phyloP scores from a whole-genome alignment of 1,140 invertebrate species.

The Hylaeus volcanicus region DNA sequence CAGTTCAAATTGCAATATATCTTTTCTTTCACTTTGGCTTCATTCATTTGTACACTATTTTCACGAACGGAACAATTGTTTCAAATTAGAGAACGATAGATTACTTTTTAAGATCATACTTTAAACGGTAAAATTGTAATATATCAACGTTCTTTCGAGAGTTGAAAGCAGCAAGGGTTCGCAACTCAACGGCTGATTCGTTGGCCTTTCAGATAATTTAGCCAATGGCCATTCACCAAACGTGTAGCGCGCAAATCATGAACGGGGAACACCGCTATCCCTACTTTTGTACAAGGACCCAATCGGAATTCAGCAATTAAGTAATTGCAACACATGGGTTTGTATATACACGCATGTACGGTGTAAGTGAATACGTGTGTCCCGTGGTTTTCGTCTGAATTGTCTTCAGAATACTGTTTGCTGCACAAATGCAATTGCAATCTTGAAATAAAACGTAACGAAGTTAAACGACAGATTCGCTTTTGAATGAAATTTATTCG shows the following conservation, averaged over 20 bases:
- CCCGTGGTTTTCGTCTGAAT: background rate
- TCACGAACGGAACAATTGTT: background rate
- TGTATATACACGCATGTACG: background rate
- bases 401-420: background rate
- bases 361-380: background rate
- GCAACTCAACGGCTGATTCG: conserved; percentile 55
- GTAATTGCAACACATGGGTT: conserved; percentile 44
- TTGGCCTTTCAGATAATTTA: conserved; percentile 36
- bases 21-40: background rate
- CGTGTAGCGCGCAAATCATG: conserved; percentile 48
- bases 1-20: background rate
- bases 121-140: conserved; percentile 26
- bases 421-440: background rate
- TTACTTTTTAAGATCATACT: background rate
- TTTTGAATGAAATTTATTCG: background rate
- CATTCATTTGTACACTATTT: background rate
- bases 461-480: background rate
- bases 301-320: conserved; percentile 63
- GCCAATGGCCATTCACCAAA: conserved; percentile 46
- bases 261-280: conserved; percentile 27
- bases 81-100: background rate
- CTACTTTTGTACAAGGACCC: conserved; percentile 16
- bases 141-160: conserved; percentile 11
- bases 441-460: background rate
- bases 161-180: conserved; percentile 43